Percentiles rank a stretch among this genome's conserved stretches.
These are phyloP conservation scores for Odontamblyopus rebecca DNA, from an alignment of 2,797 vertebrate genomes.

Conservation along the genomic window DNA sequence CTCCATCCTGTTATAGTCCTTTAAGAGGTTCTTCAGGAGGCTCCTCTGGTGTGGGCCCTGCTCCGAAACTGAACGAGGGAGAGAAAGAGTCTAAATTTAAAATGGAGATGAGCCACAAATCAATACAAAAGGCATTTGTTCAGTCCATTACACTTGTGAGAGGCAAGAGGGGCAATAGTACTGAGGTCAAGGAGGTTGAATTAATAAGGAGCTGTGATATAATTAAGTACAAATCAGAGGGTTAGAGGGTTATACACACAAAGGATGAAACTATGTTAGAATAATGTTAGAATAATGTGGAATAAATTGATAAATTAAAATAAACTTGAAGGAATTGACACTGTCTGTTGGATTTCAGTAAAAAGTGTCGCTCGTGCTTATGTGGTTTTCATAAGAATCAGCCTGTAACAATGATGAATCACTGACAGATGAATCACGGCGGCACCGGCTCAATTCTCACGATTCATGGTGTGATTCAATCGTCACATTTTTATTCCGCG, in stretches of 20 bases:
- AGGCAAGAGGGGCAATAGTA: neutral
- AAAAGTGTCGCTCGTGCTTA: too few species aligned
- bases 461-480: too few species aligned
- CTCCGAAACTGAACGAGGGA: constrained; percentile 79
- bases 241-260: neutral
- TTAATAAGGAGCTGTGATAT: neutral
- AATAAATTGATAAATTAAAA: too few species aligned
- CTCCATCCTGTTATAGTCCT: constrained; percentile 96
- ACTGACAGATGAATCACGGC: too few species aligned
- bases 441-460: too few species aligned
- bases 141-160: neutral
- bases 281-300: too few species aligned
- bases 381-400: too few species aligned
- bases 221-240: neutral
- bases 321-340: too few species aligned
- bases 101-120: neutral
- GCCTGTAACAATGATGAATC: too few species aligned
- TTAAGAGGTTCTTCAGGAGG: constrained; percentile 92
- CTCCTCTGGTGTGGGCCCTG: constrained; percentile 96
- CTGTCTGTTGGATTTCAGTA: too few species aligned
- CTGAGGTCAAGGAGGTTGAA: neutral
- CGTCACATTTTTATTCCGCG: too few species aligned
- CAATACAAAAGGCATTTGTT: neutral
- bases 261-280: too few species aligned
- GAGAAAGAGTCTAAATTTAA: neutral